These are phyloP conservation scores for Zosterops lateralis DNA, from an alignment of 2,113 vertebrate genomes.

Conservation along the genomic window DNA sequence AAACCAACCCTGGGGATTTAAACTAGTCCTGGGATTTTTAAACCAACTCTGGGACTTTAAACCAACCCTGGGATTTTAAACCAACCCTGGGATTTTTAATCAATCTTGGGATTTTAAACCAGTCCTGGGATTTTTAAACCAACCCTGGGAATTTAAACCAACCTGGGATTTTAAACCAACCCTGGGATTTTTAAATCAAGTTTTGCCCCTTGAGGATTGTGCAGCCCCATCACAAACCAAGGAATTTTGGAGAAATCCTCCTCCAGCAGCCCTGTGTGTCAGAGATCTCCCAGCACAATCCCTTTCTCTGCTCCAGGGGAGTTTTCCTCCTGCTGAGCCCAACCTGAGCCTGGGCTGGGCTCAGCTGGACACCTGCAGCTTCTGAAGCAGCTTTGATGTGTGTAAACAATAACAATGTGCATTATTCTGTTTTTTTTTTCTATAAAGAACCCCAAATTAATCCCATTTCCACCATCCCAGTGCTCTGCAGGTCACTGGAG, in stretches of 20 bases:
- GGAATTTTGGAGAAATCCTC: neutral
- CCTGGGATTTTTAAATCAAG: too few relatives aligned
- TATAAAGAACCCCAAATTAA: neutral
- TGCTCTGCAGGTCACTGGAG: slow-evolving; percentile 55
- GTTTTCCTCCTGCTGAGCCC: too few relatives aligned
- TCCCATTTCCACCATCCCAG: neutral
- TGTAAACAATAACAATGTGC: neutral
- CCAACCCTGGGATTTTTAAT: too few relatives aligned
- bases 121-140: too few relatives aligned
- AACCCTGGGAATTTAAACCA: too few relatives aligned
- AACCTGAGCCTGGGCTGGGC: too few relatives aligned
- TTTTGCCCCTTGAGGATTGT: neutral
- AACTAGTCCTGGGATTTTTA: too few relatives aligned
- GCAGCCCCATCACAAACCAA: neutral
- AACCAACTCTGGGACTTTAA: too few relatives aligned
- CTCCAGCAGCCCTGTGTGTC: accelerated
- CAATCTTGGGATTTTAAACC: neutral
- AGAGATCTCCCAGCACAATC: too few relatives aligned
- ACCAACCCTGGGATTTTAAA: too few relatives aligned
- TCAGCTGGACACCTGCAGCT: neutral
- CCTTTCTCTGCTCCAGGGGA: neutral
- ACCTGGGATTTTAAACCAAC: too few relatives aligned
- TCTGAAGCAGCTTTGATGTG: neutral
- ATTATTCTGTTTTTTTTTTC: neutral
- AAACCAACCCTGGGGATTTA: too few relatives aligned